Evolutionary conservation across 2,113 vertebrate genomes (phyloP), one percentile per base, ranked within the genome.

Genomic region (Charadrius vociferus): DNA sequence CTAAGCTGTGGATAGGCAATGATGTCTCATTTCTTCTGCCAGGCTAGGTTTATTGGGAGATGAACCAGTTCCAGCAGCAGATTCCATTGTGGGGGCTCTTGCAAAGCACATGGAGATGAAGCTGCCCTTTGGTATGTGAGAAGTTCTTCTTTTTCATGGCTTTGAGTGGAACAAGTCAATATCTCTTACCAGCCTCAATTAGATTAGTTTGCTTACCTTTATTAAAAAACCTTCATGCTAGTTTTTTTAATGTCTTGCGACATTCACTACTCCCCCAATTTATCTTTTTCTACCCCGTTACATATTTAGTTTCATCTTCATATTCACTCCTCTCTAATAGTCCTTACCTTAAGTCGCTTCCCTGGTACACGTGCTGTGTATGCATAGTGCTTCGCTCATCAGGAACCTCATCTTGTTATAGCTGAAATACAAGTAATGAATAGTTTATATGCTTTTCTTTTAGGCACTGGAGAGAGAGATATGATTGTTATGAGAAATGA

Each of bases 401-500:
- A 37, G 56, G 36, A 79, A 9, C 36, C 49, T 75, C 27, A 23
- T 65, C 73, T 77, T 80, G 14, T 19, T 58, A 12, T 22, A 50
- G 37, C 4, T 71, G 81, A 84, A 89, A 86, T 55, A 61, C 7
- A 63, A 81, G 30, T 73, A 92, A 72, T 70, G 16, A 71, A 71
- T 23, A 85, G 23, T 82, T 88, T 73, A n/a, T 91, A 23, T 93
- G 55, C n/a, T 86, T 92, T 96, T 59, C 58, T 95, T 79, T 72
- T 94, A 99, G 99, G 98, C 15, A 86, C 98, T 75, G 98, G 98
- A 19, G 99, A 99, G 97, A 98, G 98, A 85, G 99, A 99, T 97
- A 98, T 99, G 99, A 98, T 99, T 90, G 91, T 99, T 92, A 98
- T 99, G 99, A 99, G 99, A 97, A 99, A 98, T 71, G 99, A 98